Evolutionary conservation across 2,888 invertebrate species (phyloP).

Genomic region (Alentia gelatinosa): DNA sequence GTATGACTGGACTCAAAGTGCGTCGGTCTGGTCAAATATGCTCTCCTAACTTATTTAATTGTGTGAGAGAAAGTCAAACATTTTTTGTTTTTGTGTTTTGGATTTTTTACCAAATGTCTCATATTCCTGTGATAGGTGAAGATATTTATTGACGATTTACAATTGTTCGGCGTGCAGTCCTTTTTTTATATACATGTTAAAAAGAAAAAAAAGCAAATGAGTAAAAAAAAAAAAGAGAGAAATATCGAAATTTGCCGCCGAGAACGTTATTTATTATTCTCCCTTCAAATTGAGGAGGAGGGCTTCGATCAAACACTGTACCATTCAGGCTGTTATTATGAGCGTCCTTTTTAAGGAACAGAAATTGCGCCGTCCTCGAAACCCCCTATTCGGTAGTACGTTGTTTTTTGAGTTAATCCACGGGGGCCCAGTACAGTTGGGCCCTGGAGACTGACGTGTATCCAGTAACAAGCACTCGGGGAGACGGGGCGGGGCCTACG

Average conservation of each 20-base stretch:
- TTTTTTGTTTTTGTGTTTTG: background rate
- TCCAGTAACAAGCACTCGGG: conserved; percentile 32
- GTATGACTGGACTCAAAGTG: conserved; percentile 7
- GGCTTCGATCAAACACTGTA: background rate
- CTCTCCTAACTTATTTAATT: conserved; percentile 43
- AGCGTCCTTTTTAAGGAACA: background rate
- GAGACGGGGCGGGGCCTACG: background rate
- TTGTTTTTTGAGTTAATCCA: background rate
- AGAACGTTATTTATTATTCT: background rate
- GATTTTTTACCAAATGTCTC: conserved; percentile 47
- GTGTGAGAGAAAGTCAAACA: conserved; percentile 36
- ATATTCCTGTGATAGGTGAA: conserved; percentile 45
- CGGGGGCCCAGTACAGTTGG: background rate
- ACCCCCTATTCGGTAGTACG: background rate
- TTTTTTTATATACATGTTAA: background rate
- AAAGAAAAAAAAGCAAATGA: background rate
- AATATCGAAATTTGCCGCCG: background rate
- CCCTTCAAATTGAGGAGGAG: conserved; percentile 32
- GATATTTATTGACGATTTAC: conserved; percentile 39
- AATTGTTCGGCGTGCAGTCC: background rate
- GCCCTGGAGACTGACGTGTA: conserved; percentile 16
- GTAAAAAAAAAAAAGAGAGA: background rate
- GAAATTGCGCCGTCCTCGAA: background rate
- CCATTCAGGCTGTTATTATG: background rate
- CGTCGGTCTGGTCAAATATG: conserved; percentile 18